Conservation (phyloP, 1,140 invertebrate genomes). For the Amyelois transitella region DNA sequence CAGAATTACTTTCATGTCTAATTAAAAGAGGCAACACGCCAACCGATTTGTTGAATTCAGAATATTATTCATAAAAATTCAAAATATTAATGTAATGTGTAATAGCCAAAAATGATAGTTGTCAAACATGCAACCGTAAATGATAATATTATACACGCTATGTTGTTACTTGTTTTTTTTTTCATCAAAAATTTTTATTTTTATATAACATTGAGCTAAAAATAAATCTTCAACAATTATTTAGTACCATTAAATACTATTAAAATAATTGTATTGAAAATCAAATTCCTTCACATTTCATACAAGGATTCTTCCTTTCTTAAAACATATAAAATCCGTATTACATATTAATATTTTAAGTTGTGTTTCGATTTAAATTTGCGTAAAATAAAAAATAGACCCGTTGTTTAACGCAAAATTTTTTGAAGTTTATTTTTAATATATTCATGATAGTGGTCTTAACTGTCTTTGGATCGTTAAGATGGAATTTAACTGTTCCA, state of each 20-base stretch:
- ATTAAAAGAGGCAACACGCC: not conserved
- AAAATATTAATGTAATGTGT: not conserved
- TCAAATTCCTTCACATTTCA: constrained; percentile 12
- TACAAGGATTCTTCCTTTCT: no score
- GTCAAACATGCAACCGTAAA: not conserved
- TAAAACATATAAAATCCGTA: not conserved
- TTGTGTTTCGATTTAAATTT: not conserved
- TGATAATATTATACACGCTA: not conserved
- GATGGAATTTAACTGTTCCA: constrained; percentile 38
- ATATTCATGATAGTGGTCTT: constrained; percentile 59
- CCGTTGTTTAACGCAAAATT: constrained; percentile 25
- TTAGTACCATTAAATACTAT: no score
- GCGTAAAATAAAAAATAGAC: not conserved
- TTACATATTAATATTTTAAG: not conserved
- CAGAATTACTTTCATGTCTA: not conserved
- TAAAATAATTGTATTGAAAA: constrained; percentile 15
- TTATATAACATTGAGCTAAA: not conserved
- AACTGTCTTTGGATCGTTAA: constrained; percentile 41
- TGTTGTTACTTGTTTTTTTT: no score
- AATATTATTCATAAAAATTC: constrained; percentile 1
- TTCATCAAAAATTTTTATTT: no score
- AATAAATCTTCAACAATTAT: not conserved
- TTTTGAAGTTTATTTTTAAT: constrained; percentile 40
- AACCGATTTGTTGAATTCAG: not conserved
- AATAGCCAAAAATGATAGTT: not conserved